These are phyloP conservation scores for Serranochromis macrocephalus DNA, from an alignment of 2,113 vertebrate species.

Conservation along the genomic window DNA sequence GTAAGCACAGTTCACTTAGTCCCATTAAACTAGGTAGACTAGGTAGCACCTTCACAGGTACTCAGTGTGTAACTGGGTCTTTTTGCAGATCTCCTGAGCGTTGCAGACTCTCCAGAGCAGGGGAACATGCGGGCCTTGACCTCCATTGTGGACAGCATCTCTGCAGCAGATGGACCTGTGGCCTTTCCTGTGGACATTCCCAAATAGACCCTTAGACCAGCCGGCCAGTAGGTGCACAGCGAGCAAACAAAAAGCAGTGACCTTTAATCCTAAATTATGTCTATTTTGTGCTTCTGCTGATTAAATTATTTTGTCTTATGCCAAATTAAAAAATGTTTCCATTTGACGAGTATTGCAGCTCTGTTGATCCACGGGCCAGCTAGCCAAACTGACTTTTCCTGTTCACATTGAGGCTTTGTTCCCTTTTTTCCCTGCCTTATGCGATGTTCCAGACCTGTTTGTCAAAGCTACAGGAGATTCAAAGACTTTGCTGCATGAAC, in stretches of 20 bases:
- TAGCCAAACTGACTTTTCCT: constrained; percentile 33
- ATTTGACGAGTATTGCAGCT: not conserved
- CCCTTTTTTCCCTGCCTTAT: constrained; percentile 46
- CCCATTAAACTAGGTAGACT: not conserved
- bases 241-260: not conserved
- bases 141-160: constrained; percentile 91
- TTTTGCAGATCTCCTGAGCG: constrained; percentile 80
- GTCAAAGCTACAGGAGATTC: constrained; percentile 15
- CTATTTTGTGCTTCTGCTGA: not conserved
- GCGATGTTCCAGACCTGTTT: constrained; percentile 43
- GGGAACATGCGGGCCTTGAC: constrained; percentile 84
- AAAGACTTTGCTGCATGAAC: constrained; percentile 48
- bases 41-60: not conserved
- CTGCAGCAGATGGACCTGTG: constrained; percentile 74
- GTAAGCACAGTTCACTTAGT: constrained; percentile 64
- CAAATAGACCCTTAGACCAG: constrained; percentile 55
- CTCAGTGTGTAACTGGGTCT: not conserved
- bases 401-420: constrained; percentile 35
- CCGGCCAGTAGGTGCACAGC: constrained; percentile 4
- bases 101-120: constrained; percentile 74
- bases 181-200: constrained; percentile 77
- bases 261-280: not conserved
- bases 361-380: constrained; percentile 5
- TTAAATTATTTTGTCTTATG: constrained; percentile 27
- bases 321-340: not conserved